These are phyloP conservation scores for Protosalanx chinensis DNA, from an alignment of 2,797 vertebrate species.

Conservation along the genomic window DNA sequence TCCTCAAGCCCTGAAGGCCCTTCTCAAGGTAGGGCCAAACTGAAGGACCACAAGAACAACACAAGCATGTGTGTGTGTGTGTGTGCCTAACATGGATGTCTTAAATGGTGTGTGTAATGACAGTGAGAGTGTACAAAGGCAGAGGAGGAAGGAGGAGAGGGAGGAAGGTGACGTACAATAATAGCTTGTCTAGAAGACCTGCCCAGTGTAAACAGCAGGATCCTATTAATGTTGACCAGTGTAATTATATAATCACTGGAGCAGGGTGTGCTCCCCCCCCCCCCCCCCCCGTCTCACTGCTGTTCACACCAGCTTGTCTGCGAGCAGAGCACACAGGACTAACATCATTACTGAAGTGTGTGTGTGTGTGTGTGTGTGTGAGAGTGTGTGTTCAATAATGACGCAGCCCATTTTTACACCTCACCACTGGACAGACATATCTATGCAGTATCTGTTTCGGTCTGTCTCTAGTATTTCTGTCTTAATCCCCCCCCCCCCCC, in stretches of 20 bases:
- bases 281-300: background rate
- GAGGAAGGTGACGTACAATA: constrained; percentile 1
- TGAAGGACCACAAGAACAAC: background rate
- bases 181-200: constrained; percentile 1
- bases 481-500: background rate
- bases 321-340: background rate
- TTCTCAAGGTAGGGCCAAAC: background rate
- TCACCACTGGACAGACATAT: too few relatives aligned
- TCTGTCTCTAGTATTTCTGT: background rate
- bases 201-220: background rate
- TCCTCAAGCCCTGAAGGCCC: background rate
- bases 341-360: background rate
- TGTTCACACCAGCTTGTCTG: background rate
- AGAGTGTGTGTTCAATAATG: background rate
- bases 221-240: background rate
- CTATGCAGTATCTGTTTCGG: background rate
- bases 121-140: background rate
- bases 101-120: background rate
- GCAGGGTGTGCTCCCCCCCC: too few relatives aligned
- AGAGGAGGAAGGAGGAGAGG: background rate
- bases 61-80: background rate
- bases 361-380: constrained; percentile 13
- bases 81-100: background rate
- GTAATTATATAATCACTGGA: background rate
- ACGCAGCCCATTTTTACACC: too few relatives aligned